These are phyloP conservation scores for Discoglossus pictus DNA, from an alignment of 2,797 vertebrate species.

Conservation along the genomic window DNA sequence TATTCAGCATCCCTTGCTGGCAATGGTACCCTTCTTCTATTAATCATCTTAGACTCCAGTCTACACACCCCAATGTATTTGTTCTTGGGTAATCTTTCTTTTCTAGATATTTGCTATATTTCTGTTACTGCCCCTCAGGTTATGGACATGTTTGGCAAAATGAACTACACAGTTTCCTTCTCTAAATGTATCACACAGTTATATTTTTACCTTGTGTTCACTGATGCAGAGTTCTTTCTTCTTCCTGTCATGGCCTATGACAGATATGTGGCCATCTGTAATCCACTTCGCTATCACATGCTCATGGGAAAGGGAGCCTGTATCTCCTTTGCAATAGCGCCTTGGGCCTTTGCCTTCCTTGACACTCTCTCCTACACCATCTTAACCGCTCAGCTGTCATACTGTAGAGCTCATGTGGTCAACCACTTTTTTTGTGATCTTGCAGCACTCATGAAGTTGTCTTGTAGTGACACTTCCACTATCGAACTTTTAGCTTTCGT, in stretches of 20 bases:
- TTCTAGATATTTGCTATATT: constrained; percentile 39
- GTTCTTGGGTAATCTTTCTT: constrained; percentile 58
- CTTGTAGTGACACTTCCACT: constrained; percentile 30
- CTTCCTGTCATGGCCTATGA: constrained; percentile 58
- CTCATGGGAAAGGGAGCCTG: constrained; percentile 53
- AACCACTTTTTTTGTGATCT: constrained; percentile 61
- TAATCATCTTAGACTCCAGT: constrained; percentile 43
- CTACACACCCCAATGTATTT: constrained; percentile 54
- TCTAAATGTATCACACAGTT: constrained; percentile 57
- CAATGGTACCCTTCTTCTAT: constrained; percentile 49
- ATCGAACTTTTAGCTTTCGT: background rate
- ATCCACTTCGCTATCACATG: constrained; percentile 51
- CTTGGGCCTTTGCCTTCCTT: constrained; percentile 53
- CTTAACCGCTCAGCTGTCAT: constrained; percentile 48
- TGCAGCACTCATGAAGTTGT: constrained; percentile 48
- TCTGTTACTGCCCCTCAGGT: constrained; percentile 58
- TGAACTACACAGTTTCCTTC: constrained; percentile 54
- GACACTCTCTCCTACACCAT: constrained; percentile 51
- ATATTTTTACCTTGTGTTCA: constrained; percentile 58
- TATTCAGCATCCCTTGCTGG: constrained; percentile 46
- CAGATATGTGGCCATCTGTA: constrained; percentile 54
- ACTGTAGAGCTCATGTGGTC: constrained; percentile 48
- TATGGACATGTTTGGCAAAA: constrained; percentile 53
- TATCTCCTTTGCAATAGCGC: constrained; percentile 29
- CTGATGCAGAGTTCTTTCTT: constrained; percentile 56